Evolutionary conservation across 2,797 vertebrate genomes (phyloP).

Genomic region (Tapirus indicus): DNA sequence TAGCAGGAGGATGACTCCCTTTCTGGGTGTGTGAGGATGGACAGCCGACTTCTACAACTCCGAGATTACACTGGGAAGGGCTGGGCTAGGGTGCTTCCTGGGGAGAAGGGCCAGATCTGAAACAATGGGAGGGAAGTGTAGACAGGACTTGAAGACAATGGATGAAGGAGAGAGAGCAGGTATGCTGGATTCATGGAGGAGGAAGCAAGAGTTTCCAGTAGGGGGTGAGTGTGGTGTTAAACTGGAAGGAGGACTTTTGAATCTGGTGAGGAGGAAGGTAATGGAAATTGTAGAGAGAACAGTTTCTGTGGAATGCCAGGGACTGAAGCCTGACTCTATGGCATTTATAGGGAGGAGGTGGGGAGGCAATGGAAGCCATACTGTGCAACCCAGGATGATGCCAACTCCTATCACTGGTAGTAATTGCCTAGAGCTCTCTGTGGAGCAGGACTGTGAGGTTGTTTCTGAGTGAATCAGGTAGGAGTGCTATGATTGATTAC

Average conservation of each 20-base stretch:
- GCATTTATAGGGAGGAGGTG: neutral
- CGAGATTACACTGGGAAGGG: neutral
- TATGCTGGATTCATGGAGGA: neutral
- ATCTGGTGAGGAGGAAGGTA: neutral
- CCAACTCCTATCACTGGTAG: neutral
- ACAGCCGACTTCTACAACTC: neutral
- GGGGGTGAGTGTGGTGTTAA: neutral
- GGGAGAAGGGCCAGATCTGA: neutral
- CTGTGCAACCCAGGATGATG: neutral
- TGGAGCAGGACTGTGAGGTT: neutral
- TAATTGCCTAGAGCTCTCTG: neutral
- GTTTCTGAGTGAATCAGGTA: conserved; percentile 25
- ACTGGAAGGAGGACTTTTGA: neutral
- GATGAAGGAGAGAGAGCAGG: neutral
- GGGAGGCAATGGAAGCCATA: neutral
- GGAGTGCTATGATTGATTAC: neutral
- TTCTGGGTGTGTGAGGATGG: neutral
- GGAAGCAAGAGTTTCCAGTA: neutral
- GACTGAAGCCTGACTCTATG: neutral
- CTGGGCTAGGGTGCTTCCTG: too few relatives aligned
- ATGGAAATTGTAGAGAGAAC: neutral
- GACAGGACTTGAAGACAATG: neutral
- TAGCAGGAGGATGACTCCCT: neutral
- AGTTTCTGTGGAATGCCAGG: neutral
- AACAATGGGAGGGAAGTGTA: neutral